phyloP scores from a whole-genome alignment of 2,888 invertebrate genomes.

The Pseudanteris insignis region DNA sequence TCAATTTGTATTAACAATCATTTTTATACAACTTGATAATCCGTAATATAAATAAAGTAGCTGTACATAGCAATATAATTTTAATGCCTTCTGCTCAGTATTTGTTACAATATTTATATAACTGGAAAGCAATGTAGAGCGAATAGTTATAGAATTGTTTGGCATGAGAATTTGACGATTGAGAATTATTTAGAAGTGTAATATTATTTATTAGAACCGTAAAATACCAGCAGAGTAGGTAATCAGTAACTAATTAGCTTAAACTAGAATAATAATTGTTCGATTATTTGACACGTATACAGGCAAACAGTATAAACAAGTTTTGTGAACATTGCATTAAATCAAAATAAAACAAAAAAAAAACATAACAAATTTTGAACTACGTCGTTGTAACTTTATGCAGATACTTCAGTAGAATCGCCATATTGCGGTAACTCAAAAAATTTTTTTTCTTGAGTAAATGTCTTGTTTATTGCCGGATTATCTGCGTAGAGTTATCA shows the following conservation, averaged over 20 bases:
- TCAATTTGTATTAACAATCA: slow-evolving; percentile 25
- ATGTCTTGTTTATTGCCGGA: background rate
- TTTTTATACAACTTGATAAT: slow-evolving; percentile 29
- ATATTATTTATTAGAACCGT: slow-evolving; percentile 35
- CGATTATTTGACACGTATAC: slow-evolving; percentile 23
- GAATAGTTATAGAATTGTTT: slow-evolving; percentile 19
- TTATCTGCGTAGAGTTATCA: slow-evolving; percentile 1
- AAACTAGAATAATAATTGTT: slow-evolving; percentile 21
- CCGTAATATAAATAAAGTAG: slow-evolving; percentile 18
- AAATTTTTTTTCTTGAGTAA: too few species aligned
- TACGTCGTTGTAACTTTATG: slow-evolving; percentile 1
- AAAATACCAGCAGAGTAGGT: slow-evolving; percentile 22
- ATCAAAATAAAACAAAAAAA: slow-evolving; percentile 18
- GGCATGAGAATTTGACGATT: slow-evolving; percentile 8
- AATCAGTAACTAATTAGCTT: slow-evolving; percentile 24
- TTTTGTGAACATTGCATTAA: slow-evolving; percentile 23
- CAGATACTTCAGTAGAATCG: slow-evolving; percentile 4
- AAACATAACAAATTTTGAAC: background rate
- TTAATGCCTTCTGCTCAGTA: slow-evolving; percentile 42
- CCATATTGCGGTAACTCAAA: too few species aligned
- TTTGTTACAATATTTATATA: slow-evolving; percentile 36
- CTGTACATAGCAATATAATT: slow-evolving; percentile 30
- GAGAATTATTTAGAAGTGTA: slow-evolving; percentile 17
- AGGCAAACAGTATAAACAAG: slow-evolving; percentile 8
- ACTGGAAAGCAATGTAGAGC: slow-evolving; percentile 23